Evolutionary conservation across 2,888 invertebrate species (phyloP), one percentile per base, ranked within the genome.

Genomic region (Atrina japonica): DNA sequence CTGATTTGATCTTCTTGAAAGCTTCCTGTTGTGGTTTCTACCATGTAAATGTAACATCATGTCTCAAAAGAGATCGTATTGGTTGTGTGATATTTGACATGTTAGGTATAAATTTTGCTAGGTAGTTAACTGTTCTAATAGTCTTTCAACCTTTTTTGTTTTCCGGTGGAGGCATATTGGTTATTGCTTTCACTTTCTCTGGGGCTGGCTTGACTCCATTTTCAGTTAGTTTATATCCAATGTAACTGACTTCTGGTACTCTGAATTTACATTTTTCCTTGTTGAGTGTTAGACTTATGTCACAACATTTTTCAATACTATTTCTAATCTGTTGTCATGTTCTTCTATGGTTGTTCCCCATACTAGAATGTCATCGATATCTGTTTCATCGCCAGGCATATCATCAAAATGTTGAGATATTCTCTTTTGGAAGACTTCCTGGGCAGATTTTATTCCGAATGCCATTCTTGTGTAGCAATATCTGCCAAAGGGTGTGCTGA

Each of bases 61-160:
- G 64, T 29, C 55, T 72, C 25, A 73, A 25, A n/a, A 77, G 58
- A 21, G 21, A 41, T 67, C 77, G 35, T 6, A 80, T 59, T n/a
- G 75, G 77, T 14, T 55, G 70, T 14, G 76, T 73, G 2, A 72
- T 67, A 3, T 59, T 60, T 7, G 76, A 70, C 74, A 77, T 59
- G 18, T 71, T 77, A 3, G 76, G 78, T 11, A 77, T 77, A 59
- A 66, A 77, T 40, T 70, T 75, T 7, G 75, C 72, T 18, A 80
- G 64, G 53, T 77, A 80, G 25, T 71, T 73, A 0, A 78, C 55
- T 16, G 76, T 68, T n/a, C 76, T 74, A 40, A 63, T 43, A 29
- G 71, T 9, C 66, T 16, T 14, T 66, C 60, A 1, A 75, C 58
- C 70, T 64, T 73, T 73, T 18, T 73, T 73, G 49, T 60, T 56